phyloP scores from a whole-genome alignment of 30 jellyfish, hydroid and myxozoan species.

The Turritopsis dohrnii region DNA sequence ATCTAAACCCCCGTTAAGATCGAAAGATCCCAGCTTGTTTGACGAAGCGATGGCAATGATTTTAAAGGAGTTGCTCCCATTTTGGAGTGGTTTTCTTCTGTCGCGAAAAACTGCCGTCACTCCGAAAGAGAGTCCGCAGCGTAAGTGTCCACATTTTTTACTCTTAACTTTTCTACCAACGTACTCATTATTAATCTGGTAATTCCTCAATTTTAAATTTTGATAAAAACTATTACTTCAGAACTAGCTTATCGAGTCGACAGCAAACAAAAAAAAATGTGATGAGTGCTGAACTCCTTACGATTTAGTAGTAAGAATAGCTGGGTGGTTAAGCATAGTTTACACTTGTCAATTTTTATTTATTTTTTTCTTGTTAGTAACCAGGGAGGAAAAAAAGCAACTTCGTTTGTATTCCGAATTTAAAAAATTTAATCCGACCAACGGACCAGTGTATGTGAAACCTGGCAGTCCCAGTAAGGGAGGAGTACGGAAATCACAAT shows the following conservation, averaged over 20 bases:
- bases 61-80: constrained; percentile 61
- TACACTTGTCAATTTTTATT: too few relatives aligned
- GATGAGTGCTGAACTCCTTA: too few relatives aligned
- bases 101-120: background rate
- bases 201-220: too few relatives aligned
- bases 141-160: background rate
- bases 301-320: background rate
- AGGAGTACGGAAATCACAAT: background rate
- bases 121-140: background rate
- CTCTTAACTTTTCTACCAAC: background rate
- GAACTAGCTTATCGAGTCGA: too few relatives aligned
- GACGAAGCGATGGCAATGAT: constrained; percentile 69
- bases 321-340: too few relatives aligned
- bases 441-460: background rate
- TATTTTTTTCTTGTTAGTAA: constrained; percentile 30
- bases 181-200: background rate
- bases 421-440: background rate
- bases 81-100: constrained; percentile 59
- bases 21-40: constrained; percentile 52
- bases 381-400: constrained; percentile 33
- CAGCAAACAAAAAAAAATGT: too few relatives aligned
- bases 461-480: background rate
- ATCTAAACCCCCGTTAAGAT: too few relatives aligned
- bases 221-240: too few relatives aligned
- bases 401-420: background rate